Conservation (phyloP, 1,140 invertebrate species). For the Papilio aristodemus region DNA sequence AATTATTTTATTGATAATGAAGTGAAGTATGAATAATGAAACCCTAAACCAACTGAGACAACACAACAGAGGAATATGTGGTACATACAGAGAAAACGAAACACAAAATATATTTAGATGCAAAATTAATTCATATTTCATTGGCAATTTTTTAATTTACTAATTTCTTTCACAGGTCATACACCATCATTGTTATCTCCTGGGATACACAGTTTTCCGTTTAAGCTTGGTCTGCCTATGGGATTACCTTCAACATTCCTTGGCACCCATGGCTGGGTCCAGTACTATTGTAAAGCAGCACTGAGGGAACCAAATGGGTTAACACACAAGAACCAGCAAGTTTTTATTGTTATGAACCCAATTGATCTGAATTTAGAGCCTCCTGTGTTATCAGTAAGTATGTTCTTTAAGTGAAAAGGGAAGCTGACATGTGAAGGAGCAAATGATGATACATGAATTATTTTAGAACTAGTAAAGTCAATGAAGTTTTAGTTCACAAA, state of each 20-base stretch:
- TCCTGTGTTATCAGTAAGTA: constrained; percentile 90
- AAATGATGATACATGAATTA: no score
- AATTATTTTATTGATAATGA: no score
- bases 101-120: no score
- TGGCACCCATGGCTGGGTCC: constrained; percentile 97
- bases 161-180: constrained; percentile 82
- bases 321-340: constrained; percentile 97
- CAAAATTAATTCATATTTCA: no score
- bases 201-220: constrained; percentile 97
- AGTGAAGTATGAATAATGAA: no score
- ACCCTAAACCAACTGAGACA: no score
- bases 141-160: neutral
- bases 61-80: no score
- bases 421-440: no score
- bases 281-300: constrained; percentile 96
- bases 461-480: no score
- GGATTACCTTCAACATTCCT: constrained; percentile 96
- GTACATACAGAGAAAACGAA: no score
- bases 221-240: constrained; percentile 93
- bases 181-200: constrained; percentile 92
- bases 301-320: constrained; percentile 93
- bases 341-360: constrained; percentile 98
- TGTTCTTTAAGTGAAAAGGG: constrained; percentile 80
- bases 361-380: constrained; percentile 96
- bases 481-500: no score